Percentiles rank a stretch among this genome's conserved stretches.
Evolutionary conservation across 2,888 invertebrate species (phyloP).

Genomic region (Cephus pulcher): DNA sequence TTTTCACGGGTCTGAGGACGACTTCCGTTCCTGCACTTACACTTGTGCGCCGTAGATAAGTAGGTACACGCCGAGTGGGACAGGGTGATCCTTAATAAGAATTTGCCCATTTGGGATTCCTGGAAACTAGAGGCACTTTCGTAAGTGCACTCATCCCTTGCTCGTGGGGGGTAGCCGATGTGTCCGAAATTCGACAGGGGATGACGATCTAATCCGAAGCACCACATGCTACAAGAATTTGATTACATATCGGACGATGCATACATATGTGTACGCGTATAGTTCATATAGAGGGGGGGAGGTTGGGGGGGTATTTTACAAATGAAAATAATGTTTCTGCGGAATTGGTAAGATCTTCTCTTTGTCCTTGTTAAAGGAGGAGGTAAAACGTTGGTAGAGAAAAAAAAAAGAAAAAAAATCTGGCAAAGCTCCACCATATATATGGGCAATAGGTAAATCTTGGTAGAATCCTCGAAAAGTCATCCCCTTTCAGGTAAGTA

Average conservation of each 20-base stretch:
- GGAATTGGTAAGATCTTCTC: not conserved
- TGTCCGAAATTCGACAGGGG: not conserved
- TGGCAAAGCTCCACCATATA: not conserved
- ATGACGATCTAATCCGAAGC: not conserved
- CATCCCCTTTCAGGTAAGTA: not conserved
- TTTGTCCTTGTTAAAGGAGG: not conserved
- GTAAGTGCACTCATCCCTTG: not conserved
- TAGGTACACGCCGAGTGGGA: not conserved
- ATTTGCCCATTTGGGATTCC: not conserved
- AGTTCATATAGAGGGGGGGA: no score
- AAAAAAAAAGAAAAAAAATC: not conserved
- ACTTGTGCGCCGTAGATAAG: not conserved
- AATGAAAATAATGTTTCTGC: not conserved
- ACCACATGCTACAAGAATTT: not conserved
- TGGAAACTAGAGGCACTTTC: not conserved
- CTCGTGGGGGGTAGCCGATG: not conserved
- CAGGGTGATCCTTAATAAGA: not conserved
- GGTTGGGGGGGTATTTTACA: not conserved
- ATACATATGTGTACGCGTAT: not conserved
- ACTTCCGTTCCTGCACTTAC: not conserved
- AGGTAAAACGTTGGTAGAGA: not conserved
- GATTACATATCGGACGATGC: not conserved
- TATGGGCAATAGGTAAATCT: not conserved
- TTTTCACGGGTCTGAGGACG: conserved; percentile 4
- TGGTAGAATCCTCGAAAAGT: not conserved